Percentiles rank a stretch among this genome's conserved stretches.
Conservation (phyloP, 64 coral and sea anemone genomes). For the Actinia tenebrosa region DNA sequence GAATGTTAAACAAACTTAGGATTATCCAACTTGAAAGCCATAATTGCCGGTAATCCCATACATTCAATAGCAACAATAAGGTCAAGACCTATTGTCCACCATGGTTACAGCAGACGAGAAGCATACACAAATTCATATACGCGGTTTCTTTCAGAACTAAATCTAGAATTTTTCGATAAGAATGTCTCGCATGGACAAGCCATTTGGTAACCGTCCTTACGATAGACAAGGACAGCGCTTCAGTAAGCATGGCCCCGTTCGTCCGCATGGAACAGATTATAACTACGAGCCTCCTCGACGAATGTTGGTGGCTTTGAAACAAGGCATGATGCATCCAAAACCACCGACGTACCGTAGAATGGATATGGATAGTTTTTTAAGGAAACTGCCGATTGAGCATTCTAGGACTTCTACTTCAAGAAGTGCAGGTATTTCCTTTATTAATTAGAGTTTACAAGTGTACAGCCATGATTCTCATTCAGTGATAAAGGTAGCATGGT, state of each 20-base stretch:
- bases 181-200: conserved; percentile 68
- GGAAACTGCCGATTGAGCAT: conserved; percentile 96
- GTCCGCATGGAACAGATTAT: conserved; percentile 94
- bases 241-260: conserved; percentile 54
- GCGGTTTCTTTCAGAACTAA: too few relatives aligned
- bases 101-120: conserved; percentile 5
- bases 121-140: background rate
- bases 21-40: background rate
- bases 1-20: background rate
- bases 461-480: background rate
- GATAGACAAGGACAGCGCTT: conserved; percentile 85
- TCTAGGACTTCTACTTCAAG: conserved; percentile 93
- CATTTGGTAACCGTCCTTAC: conserved; percentile 67
- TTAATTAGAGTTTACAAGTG: background rate
- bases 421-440: conserved; percentile 56
- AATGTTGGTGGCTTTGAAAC: conserved; percentile 93
- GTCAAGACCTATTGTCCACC: background rate
- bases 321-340: conserved; percentile 92
- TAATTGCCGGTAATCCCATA: conserved; percentile 4
- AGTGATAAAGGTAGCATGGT: too few relatives aligned
- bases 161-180: background rate
- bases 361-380: conserved; percentile 71
- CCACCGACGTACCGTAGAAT: conserved; percentile 80
- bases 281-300: conserved; percentile 70
- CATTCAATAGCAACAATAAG: background rate